phyloP scores from a whole-genome alignment of 2,797 vertebrate genomes.

The Mus spretus region DNA sequence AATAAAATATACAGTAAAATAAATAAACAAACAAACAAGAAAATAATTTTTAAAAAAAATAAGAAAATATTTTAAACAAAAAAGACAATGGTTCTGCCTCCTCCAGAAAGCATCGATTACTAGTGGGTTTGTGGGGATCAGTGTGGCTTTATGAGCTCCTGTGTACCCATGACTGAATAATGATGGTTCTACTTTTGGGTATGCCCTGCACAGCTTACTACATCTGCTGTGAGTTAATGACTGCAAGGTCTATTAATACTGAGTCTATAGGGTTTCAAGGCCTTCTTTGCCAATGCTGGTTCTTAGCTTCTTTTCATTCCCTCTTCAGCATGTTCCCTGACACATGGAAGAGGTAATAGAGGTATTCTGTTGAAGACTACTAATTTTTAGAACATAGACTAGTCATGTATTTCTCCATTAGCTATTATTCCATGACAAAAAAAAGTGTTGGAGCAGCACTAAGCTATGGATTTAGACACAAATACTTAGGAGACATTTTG shows the following conservation, averaged over 20 bases:
- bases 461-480: not conserved
- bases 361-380: too few species aligned
- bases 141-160: not conserved
- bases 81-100: not conserved
- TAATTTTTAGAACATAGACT: not conserved
- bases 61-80: too few species aligned
- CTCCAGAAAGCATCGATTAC: not conserved
- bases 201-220: too few species aligned
- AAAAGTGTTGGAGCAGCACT: too few species aligned
- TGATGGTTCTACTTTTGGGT: not conserved
- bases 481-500: not conserved
- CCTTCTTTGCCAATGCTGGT: not conserved
- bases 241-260: not conserved
- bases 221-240: not conserved
- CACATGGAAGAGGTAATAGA: too few species aligned
- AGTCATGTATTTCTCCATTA: not conserved
- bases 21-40: too few species aligned
- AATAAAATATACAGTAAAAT: too few species aligned
- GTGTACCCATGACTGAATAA: too few species aligned
- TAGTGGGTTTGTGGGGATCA: not conserved
- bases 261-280: not conserved
- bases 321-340: too few species aligned
- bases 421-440: not conserved
- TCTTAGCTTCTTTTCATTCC: too few species aligned
- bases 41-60: too few species aligned